Evolutionary conservation across 2,797 vertebrate species (phyloP), one percentile per base, ranked within the genome.

Genomic region (Sebastes miniatus): DNA sequence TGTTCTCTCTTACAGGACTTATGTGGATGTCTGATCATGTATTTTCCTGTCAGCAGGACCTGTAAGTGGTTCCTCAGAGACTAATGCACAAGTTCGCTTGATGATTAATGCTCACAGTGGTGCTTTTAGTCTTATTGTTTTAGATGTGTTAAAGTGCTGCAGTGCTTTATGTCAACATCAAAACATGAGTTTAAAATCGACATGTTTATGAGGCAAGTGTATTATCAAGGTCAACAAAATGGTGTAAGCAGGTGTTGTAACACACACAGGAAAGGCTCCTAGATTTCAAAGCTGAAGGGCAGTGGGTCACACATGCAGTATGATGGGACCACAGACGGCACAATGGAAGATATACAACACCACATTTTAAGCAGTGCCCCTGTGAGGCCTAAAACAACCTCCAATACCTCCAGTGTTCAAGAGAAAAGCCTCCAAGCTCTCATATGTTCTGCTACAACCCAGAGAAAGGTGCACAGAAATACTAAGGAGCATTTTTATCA

Each of bases 1-100:
- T 91, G 89, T 94, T 90, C 91, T 90, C 83, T 83, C 72, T 85
- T 84, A 81, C 73, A 69, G 77, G 82, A 77, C 52, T 75, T 85
- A 8, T 66, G 57, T 59, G 71, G 79, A 69, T 83, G 63, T 87
- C 71, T 83, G 76, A 83, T 72, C 25, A 16, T 67, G 69, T 74
- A 27, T 85, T 77, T 69, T 77, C 68, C 75, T 83, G 69, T 87
- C 78, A 78, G 70, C 68, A 67, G 71, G 50, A 80, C 67, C 81
- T 83, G 84, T 61, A 77, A 84, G 79, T 81, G 78, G 76, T 66
- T 87, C 91, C 86, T 77, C 56, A 14, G 76, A 86, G 56, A 73
- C 31, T 71, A 70, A 69, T 43, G 20, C n/a, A 77, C 32, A 66
- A 61, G 62, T 57, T 69, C 63, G 31, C 50, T 59, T 43, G 34